Conservation (phyloP, 1,140 invertebrate species). For the Melitaea cinxia region DNA sequence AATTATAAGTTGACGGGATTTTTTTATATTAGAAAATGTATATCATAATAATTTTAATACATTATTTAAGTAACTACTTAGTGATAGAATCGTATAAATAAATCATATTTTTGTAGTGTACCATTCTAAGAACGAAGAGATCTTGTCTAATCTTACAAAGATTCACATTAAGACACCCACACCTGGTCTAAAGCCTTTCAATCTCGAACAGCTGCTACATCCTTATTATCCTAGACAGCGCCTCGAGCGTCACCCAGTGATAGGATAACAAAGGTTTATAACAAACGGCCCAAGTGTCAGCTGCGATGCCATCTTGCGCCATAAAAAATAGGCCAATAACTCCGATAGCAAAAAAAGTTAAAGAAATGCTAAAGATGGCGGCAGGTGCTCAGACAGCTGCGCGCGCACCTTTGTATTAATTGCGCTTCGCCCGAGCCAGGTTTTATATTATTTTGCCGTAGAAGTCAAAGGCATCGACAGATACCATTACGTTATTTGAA, state of each 20-base stretch:
- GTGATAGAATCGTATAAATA: neutral
- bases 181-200: constrained; percentile 58
- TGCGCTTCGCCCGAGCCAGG: constrained; percentile 51
- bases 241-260: constrained; percentile 39
- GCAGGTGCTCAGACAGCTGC: constrained; percentile 75
- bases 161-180: constrained; percentile 46
- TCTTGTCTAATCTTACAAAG: constrained; percentile 2
- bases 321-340: constrained; percentile 80
- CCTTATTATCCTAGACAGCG: constrained; percentile 61
- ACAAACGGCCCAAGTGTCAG: constrained; percentile 62
- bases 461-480: constrained; percentile 15
- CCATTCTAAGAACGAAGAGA: neutral
- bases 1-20: constrained; percentile 17
- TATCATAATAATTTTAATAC: neutral
- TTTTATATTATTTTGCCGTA: constrained; percentile 43
- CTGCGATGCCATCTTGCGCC: constrained; percentile 73
- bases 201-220: constrained; percentile 49
- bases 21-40: neutral
- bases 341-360: constrained; percentile 69
- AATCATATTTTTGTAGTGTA: neutral
- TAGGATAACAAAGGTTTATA: constrained; percentile 58
- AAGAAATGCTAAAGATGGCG: constrained; percentile 77
- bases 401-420: constrained; percentile 73
- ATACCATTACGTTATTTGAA: constrained; percentile 27
- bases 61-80: too few relatives aligned